Percentiles rank a stretch among this genome's conserved stretches.
Evolutionary conservation across 2,797 vertebrate species (phyloP).

Genomic region (Sebastes itinus): DNA sequence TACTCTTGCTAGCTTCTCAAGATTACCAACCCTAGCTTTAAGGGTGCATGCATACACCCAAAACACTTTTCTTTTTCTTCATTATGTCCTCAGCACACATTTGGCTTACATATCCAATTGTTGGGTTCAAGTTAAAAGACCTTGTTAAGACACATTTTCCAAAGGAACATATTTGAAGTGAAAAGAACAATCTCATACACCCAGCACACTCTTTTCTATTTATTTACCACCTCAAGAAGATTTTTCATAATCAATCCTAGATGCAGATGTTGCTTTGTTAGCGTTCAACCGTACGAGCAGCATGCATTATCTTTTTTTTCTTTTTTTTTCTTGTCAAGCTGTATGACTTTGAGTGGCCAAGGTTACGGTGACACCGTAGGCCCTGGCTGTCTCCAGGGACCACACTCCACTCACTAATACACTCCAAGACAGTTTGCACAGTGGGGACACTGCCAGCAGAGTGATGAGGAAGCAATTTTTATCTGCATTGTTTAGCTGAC

Average conservation of each 20-base stretch:
- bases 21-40: no score
- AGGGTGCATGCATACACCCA: background rate
- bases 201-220: background rate
- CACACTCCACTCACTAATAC: slow-evolving; percentile 60
- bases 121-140: background rate
- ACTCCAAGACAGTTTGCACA: slow-evolving; percentile 65
- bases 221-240: background rate
- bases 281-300: background rate
- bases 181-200: background rate
- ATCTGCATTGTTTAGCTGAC: slow-evolving; percentile 70
- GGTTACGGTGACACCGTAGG: slow-evolving; percentile 67
- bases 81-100: background rate
- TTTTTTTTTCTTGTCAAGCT: slow-evolving; percentile 11
- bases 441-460: slow-evolving; percentile 58
- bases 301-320: slow-evolving; percentile 1
- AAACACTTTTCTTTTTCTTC: background rate
- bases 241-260: background rate
- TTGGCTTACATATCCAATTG: background rate
- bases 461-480: slow-evolving; percentile 75
- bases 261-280: slow-evolving; percentile 24
- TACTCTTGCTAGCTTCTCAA: no score
- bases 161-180: background rate
- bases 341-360: slow-evolving; percentile 69
- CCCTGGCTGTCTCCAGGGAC: slow-evolving; percentile 58
- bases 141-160: background rate